These are phyloP conservation scores for Caenorhabditis elegans DNA, from an alignment of 1,140 invertebrate genomes.

Conservation along the genomic window WBcel235 BX284603.4:11465001-11465500, in stretches of 20 bases:
- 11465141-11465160: conserved; percentile 7
- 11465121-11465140: conserved; percentile 1
- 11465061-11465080: neutral
- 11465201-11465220: conserved; percentile 1
- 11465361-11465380: no score
- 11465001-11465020: neutral
- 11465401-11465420: no score
- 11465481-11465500: no score
- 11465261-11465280: neutral
- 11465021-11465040: neutral
- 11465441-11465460: no score
- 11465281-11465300: neutral
- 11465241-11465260: neutral
- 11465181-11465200: neutral
- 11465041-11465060: conserved; percentile 10
- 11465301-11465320: no score
- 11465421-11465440: no score
- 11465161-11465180: conserved; percentile 3
- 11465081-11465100: neutral
- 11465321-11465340: no score
- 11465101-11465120: neutral
- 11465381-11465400: no score
- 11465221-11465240: neutral
- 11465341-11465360: no score
- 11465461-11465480: no score